phyloP scores from a whole-genome alignment of 2,113 vertebrate genomes.

The Syrmaticus mikado region DNA sequence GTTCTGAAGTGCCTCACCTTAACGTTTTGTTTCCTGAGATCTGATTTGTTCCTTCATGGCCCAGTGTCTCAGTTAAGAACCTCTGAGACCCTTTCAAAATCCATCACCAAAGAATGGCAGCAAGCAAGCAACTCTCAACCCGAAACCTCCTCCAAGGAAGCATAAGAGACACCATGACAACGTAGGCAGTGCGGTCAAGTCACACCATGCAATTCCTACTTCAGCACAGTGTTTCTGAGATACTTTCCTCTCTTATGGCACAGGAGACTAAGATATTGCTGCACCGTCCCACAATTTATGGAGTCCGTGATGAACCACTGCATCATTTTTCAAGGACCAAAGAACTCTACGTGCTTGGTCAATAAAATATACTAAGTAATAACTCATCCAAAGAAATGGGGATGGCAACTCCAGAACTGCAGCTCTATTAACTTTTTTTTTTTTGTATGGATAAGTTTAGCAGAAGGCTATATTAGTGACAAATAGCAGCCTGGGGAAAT shows the following conservation, averaged over 20 bases:
- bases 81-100: neutral
- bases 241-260: neutral
- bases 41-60: neutral
- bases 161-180: neutral
- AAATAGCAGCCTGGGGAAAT: slow-evolving; percentile 61
- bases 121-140: neutral
- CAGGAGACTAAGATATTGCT: neutral
- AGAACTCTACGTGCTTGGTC: slow-evolving; percentile 55
- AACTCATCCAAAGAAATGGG: slow-evolving; percentile 43
- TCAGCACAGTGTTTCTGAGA: neutral
- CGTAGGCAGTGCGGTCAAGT: no score
- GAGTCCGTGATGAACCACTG: slow-evolving; percentile 25
- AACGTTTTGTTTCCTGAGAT: neutral
- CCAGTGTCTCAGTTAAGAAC: neutral
- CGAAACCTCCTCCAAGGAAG: neutral
- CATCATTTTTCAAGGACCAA: slow-evolving; percentile 65
- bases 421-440: slow-evolving; percentile 60
- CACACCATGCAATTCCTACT: neutral
- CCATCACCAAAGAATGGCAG: neutral
- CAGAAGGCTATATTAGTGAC: slow-evolving; percentile 62
- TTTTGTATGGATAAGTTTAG: slow-evolving; percentile 45
- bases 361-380: slow-evolving; percentile 63
- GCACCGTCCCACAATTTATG: slow-evolving; percentile 25
- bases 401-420: slow-evolving; percentile 44
- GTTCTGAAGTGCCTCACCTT: neutral